Percentiles rank a stretch among this genome's conserved stretches.
Conservation (phyloP, 2,113 vertebrate species). For the Megaceryle maxima region DNA sequence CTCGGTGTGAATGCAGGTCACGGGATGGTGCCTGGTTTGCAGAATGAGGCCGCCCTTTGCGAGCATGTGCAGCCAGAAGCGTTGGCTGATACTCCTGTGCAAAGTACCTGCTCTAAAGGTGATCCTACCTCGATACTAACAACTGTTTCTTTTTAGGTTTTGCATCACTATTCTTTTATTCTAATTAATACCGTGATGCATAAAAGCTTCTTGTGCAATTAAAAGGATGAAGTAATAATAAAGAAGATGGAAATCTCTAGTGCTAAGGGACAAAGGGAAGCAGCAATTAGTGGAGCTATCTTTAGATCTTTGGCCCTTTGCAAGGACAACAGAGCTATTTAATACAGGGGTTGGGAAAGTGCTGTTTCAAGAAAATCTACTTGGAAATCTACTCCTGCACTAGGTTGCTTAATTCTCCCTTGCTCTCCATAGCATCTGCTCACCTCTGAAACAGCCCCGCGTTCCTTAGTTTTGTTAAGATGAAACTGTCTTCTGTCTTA, state of each 20-base stretch:
- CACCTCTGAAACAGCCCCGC: background rate
- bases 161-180: background rate
- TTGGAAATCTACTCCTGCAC: background rate
- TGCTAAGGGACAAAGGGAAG: slow-evolving; percentile 24
- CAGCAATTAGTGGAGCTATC: slow-evolving; percentile 51
- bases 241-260: background rate
- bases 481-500: background rate
- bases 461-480: background rate
- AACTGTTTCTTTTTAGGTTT: background rate
- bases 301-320: slow-evolving; percentile 52
- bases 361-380: background rate
- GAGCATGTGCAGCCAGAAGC: background rate
- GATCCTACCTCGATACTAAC: background rate
- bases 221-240: slow-evolving; percentile 9
- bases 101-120: background rate
- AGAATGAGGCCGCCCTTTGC: background rate
- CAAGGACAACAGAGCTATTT: slow-evolving; percentile 44
- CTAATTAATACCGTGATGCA: slow-evolving; percentile 7
- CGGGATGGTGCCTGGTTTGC: background rate
- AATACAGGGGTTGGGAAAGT: background rate
- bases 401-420: background rate
- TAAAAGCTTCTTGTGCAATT: slow-evolving; percentile 46
- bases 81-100: background rate
- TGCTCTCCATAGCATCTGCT: background rate
- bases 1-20: background rate